Evolutionary conservation across 1,140 invertebrate genomes (phyloP).

Genomic region (Zophobas atratus): DNA sequence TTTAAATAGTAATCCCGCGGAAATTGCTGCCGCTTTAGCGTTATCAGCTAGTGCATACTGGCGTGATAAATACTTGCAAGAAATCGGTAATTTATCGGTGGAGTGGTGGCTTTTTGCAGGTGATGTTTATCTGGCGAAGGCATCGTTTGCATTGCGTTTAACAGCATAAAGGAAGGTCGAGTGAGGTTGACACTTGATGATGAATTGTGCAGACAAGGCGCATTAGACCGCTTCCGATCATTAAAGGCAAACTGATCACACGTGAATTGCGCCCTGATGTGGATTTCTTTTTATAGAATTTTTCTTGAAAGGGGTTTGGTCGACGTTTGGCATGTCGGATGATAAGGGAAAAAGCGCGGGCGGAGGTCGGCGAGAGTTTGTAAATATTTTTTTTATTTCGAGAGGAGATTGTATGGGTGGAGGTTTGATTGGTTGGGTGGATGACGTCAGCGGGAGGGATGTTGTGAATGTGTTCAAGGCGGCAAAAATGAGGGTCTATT

Average conservation of each 20-base stretch:
- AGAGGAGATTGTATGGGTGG: no score
- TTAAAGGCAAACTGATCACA: not conserved
- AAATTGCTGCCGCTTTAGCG: not conserved
- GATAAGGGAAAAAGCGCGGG: no score
- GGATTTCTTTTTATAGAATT: no score
- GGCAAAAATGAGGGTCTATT: no score
- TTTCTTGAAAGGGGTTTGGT: no score
- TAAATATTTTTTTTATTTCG: no score
- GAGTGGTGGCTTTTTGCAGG: conserved; percentile 1
- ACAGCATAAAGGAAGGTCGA: not conserved
- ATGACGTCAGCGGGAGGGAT: no score
- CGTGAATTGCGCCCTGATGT: not conserved
- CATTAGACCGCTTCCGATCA: conserved; percentile 4
- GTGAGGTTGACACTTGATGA: conserved; percentile 19
- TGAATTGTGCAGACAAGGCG: conserved; percentile 20
- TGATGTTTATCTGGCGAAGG: conserved; percentile 17
- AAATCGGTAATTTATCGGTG: conserved; percentile 1
- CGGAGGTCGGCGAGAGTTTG: no score
- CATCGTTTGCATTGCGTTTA: conserved; percentile 13
- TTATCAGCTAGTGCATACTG: not conserved
- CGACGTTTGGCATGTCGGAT: no score
- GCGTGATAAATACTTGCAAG: not conserved
- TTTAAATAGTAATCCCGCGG: not conserved
- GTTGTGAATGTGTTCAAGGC: no score
- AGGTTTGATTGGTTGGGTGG: no score